These are phyloP conservation scores for Drosophila littoralis DNA, from an alignment of 1,140 invertebrate genomes.

Conservation along the genomic window DNA sequence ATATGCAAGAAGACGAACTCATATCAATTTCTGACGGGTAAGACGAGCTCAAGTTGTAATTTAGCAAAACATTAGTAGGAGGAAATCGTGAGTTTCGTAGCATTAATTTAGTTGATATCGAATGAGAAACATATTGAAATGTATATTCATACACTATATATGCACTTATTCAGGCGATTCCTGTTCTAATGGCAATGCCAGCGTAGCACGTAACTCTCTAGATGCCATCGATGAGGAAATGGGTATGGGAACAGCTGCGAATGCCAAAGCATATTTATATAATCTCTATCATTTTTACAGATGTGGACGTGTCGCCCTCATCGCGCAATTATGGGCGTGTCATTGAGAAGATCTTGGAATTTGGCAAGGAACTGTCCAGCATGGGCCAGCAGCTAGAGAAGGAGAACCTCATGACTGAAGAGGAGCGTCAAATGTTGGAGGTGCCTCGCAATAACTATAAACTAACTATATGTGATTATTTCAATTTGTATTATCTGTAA, in stretches of 20 bases:
- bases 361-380: slow-evolving; percentile 96
- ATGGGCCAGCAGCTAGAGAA: slow-evolving; percentile 94
- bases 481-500: slow-evolving; percentile 19
- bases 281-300: slow-evolving; percentile 46
- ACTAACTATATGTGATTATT: slow-evolving; percentile 4
- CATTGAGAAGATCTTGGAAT: slow-evolving; percentile 95
- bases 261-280: background rate
- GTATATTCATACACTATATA: background rate
- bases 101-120: background rate
- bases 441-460: slow-evolving; percentile 84
- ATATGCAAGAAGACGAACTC: background rate
- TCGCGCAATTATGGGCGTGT: slow-evolving; percentile 90
- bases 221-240: slow-evolving; percentile 87
- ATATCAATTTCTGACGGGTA: background rate
- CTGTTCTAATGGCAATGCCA: slow-evolving; percentile 87
- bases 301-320: slow-evolving; percentile 85
- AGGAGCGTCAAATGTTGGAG: slow-evolving; percentile 96
- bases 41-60: background rate
- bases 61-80: background rate
- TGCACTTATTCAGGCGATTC: slow-evolving; percentile 58
- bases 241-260: slow-evolving; percentile 84
- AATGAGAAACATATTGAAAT: background rate
- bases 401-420: slow-evolving; percentile 93
- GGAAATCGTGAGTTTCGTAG: slow-evolving; percentile 3
- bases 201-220: slow-evolving; percentile 68